Conservation (phyloP, 1,140 invertebrate species). For the Pseudomyrmex pallidus region DNA sequence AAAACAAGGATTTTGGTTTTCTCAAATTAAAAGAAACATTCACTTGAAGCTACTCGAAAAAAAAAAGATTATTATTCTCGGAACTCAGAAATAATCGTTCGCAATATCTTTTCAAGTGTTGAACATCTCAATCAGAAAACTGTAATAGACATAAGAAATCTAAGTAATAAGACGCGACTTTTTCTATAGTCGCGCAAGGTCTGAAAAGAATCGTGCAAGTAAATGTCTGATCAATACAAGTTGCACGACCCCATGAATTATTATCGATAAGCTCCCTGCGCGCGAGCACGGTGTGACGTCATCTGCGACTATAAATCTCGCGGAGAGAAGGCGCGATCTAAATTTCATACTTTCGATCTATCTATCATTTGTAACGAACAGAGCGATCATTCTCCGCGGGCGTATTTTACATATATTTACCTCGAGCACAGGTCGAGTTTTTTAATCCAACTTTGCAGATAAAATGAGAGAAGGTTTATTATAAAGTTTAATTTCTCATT, state of each 20-base stretch:
- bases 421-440: not conserved
- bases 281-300: not conserved
- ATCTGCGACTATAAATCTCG: conserved; percentile 41
- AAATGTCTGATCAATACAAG: conserved; percentile 41
- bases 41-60: too few species aligned
- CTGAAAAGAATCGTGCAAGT: conserved; percentile 4
- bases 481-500: not conserved
- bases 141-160: too few species aligned
- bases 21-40: too few species aligned
- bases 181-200: not conserved
- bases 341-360: conserved; percentile 45
- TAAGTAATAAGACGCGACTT: not conserved
- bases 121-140: too few species aligned
- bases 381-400: not conserved
- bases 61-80: too few species aligned
- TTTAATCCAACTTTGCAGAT: not conserved
- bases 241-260: conserved; percentile 46
- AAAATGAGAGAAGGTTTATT: not conserved
- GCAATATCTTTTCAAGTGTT: too few species aligned
- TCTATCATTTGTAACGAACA: conserved; percentile 20
- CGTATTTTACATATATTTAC: conserved; percentile 10
- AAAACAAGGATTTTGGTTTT: too few species aligned
- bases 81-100: too few species aligned
- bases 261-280: conserved; percentile 25
- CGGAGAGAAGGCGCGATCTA: conserved; percentile 12